Evolutionary conservation across 2,888 invertebrate species (phyloP), one percentile per base, ranked within the genome.

Genomic region (Eumacrocentrus americanus): DNA sequence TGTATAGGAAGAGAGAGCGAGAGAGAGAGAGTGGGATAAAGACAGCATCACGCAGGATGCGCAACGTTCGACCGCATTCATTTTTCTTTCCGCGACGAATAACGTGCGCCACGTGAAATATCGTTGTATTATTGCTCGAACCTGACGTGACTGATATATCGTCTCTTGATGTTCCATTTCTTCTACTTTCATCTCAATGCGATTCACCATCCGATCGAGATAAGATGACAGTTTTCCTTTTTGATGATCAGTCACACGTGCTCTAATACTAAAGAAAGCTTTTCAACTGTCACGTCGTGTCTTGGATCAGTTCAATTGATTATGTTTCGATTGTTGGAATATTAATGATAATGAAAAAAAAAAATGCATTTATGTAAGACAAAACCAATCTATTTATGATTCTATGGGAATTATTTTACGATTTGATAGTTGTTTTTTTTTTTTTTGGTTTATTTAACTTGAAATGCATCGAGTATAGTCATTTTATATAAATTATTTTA

Each of bases 51-150:
- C 35, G 53, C 7, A 29, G 29, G 29, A 58, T 58, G 47, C 40
- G 51, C 25, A 51, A 67, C 69, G 67, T 67, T 69, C 66, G 62
- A 64, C 62, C 61, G 54, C 61, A 63, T 63, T 62, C 67, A 67
- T 65, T 65, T 67, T 62, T 67, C 67, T 65, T 58, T 52, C 51
- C 54, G 42, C 50, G 29, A 44, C 62, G 59, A 65, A 63, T 62
- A 62, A 61, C 62, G 58, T 56, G 54, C 54, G 61, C 61, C 51
- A 46, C 37, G 56, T 80, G 77, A 80, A 77, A 79, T 79, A 78
- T 79, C 72, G 76, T 76, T 75, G 71, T 76, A 75, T 77, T 77
- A 76, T 77, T 75, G 74, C 72, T 57, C 63, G 63, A 69, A 58
- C 38, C 47, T 47, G 47, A 53, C 53, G 25, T 46, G 38, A 59